Evolutionary conservation across 2,888 invertebrate genomes (phyloP), one percentile per base, ranked within the genome.

Genomic region (Drosophila limbata): DNA sequence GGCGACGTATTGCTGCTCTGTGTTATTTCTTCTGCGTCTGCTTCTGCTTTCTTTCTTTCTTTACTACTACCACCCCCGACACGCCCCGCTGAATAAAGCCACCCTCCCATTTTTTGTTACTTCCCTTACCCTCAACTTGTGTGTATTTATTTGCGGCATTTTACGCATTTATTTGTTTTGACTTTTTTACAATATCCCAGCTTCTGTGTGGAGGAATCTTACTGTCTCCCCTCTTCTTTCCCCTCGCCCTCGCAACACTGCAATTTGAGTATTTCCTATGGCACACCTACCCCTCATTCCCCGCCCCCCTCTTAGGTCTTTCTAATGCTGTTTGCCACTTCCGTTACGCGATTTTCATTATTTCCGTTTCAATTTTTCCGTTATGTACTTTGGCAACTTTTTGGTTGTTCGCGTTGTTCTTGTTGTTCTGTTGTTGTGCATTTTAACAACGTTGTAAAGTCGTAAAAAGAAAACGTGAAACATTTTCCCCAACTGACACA

Each of bases 161-260:
- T 86, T 90, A 88, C 90, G 86, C 87, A 86, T 86, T 90, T 90
- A 88, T 86, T 86, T 86, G 86, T 84, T 90, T 86, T 86, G 79
- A 88, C 74, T 90, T 86, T 70, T 68, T 69, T 69, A 64, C 68
- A 79, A 78, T 79, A 76, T 79, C 51, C 15, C 73, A 39, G 55
- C 39, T 47, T 31, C 21, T n/a, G n/a, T 37, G 33, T 45, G 3
- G 17, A 39, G 51, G 62, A 61, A 40, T 31, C 31, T n/a, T 19
- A 15, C 15, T 15, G 25, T 39, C 21, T 11, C 1, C 21, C 28
- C 53, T 6, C 6, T 11, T 1, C 31, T 10, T 10, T 33, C 1
- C 25, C 2, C 0, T 2, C 1, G 19, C 53, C 40, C 59, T 35
- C 45, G 63, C 61, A 68, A 68, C 69, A 69, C 53, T 80, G 60